These are phyloP conservation scores for Agelas oroides DNA, from an alignment of 37 sponge, comb jelly and placozoan genomes.

Conservation along the genomic window DNA sequence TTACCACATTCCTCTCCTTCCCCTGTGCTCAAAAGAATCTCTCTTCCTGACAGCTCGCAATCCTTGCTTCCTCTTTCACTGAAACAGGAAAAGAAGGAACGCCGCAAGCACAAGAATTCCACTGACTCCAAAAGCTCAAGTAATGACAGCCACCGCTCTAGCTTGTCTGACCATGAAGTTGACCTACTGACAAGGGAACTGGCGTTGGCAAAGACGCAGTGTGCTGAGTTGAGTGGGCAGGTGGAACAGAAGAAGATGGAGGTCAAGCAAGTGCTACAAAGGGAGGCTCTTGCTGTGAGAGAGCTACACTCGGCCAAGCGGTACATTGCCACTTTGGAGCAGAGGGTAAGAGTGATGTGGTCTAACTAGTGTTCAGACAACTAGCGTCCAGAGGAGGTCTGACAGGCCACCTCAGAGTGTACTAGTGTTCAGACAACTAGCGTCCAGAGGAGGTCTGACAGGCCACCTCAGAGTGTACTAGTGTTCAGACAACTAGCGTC, in stretches of 20 bases:
- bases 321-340: slow-evolving; percentile 13
- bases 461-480: too few relatives aligned
- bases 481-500: too few relatives aligned
- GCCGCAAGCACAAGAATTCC: background rate
- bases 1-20: too few relatives aligned
- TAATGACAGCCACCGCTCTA: background rate
- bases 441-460: too few relatives aligned
- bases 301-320: slow-evolving; percentile 25
- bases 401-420: too few relatives aligned
- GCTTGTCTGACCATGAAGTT: too few relatives aligned
- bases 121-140: background rate
- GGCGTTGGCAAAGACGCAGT: slow-evolving; percentile 46
- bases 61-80: too few relatives aligned
- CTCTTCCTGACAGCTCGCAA: too few relatives aligned
- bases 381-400: too few relatives aligned
- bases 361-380: too few relatives aligned
- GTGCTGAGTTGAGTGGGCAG: slow-evolving; percentile 40
- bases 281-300: slow-evolving; percentile 29
- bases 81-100: background rate
- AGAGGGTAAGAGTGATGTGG: slow-evolving; percentile 18
- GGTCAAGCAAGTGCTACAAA: slow-evolving; percentile 27
- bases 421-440: too few relatives aligned
- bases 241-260: slow-evolving; percentile 63
- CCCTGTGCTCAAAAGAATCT: too few relatives aligned
- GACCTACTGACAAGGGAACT: slow-evolving; percentile 43